Conservation (phyloP, 2,888 invertebrate species). For the Lathronympha strigana region DNA sequence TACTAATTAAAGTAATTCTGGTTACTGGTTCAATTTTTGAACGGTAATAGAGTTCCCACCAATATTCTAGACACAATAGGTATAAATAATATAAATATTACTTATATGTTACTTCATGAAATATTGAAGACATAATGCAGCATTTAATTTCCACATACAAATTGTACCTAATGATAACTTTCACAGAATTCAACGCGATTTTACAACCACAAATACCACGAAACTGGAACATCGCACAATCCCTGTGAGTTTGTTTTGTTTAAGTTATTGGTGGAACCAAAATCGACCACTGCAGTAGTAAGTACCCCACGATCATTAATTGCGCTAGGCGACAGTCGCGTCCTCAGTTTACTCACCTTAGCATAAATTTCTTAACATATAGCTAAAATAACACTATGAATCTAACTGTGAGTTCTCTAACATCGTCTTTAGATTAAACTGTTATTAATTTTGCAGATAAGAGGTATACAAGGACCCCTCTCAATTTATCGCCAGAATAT, state of each 20-base stretch:
- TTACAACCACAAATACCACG: neutral
- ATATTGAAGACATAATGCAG: slow-evolving; percentile 32
- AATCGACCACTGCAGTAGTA: slow-evolving; percentile 41
- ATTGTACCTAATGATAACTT: neutral
- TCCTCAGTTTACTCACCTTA: slow-evolving; percentile 32
- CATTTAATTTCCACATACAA: slow-evolving; percentile 5
- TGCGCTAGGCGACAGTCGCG: slow-evolving; percentile 25
- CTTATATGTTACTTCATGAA: neutral
- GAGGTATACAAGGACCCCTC: slow-evolving; percentile 17
- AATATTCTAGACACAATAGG: neutral
- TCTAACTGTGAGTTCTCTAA: slow-evolving; percentile 13
- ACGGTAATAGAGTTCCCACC: neutral
- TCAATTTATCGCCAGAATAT: slow-evolving; percentile 40
- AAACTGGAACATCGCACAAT: neutral
- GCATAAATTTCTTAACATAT: slow-evolving; percentile 39
- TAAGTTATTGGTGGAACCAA: slow-evolving; percentile 30
- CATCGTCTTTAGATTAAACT: slow-evolving; percentile 29
- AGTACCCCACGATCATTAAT: slow-evolving; percentile 42
- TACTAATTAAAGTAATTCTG: neutral
- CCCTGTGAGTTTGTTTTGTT: slow-evolving; percentile 32
- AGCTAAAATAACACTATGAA: slow-evolving; percentile 34
- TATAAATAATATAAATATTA: neutral
- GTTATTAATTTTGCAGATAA: slow-evolving; percentile 24
- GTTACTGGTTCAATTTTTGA: neutral
- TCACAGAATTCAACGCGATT: neutral